Conservation (phyloP, 2,888 invertebrate genomes). For the Achlya flavicornis region DNA sequence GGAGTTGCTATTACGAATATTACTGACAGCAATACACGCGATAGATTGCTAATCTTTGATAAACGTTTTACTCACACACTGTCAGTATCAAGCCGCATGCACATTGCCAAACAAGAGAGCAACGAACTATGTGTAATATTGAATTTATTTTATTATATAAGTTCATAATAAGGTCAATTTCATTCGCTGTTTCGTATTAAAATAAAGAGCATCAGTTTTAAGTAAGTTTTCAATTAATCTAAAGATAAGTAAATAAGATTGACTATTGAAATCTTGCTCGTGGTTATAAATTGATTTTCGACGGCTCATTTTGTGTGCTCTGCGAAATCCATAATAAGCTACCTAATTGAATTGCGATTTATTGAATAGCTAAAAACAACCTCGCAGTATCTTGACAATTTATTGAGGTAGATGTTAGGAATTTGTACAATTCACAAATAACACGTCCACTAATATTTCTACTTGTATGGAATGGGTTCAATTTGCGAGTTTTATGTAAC, state of each 20-base stretch:
- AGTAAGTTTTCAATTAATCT: too few relatives aligned
- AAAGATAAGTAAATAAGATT: background rate
- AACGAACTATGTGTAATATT: too few relatives aligned
- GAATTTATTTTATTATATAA: too few relatives aligned
- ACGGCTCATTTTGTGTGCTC: background rate
- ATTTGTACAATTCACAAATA: background rate
- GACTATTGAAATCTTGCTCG: background rate
- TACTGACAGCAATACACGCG: background rate
- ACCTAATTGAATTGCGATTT: background rate
- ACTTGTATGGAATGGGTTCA: too few relatives aligned
- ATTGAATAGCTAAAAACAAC: background rate
- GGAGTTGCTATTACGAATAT: too few relatives aligned
- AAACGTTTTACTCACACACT: background rate
- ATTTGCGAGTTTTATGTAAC: too few relatives aligned
- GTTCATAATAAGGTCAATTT: too few relatives aligned
- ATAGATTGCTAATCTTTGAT: background rate
- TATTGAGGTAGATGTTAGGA: background rate
- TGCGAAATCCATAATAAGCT: conserved; percentile 10
- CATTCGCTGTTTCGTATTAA: too few relatives aligned
- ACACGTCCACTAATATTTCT: too few relatives aligned
- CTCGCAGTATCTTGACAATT: background rate
- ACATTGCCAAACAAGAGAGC: too few relatives aligned
- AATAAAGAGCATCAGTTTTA: too few relatives aligned
- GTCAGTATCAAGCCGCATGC: too few relatives aligned
- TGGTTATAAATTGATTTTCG: background rate